Evolutionary conservation across 2,113 vertebrate genomes (phyloP).

Genomic region (Uria aalge): DNA sequence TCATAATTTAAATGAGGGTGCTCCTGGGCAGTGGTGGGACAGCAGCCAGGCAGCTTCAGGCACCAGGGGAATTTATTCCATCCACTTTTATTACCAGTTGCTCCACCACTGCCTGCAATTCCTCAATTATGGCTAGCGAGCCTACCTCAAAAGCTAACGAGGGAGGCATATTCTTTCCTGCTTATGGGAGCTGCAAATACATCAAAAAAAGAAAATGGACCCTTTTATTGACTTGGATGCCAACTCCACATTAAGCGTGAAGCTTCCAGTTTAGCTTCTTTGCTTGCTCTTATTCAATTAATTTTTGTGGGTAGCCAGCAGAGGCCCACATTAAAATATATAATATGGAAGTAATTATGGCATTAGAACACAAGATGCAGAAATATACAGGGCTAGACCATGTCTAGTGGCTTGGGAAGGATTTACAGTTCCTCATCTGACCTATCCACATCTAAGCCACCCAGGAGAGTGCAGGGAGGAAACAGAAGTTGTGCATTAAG

Average conservation of each 20-base stretch:
- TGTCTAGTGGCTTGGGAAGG: not conserved
- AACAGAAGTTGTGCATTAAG: not conserved
- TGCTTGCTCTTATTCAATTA: not conserved
- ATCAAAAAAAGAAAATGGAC: not conserved
- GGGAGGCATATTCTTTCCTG: not conserved
- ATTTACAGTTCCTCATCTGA: not conserved
- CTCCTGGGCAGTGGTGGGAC: conserved; percentile 17
- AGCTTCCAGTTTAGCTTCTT: not conserved
- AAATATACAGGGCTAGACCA: not conserved
- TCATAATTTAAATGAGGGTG: not conserved
- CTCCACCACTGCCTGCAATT: not conserved
- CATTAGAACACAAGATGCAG: not conserved
- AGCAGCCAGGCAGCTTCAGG: conserved; percentile 40
- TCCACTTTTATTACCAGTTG: not conserved
- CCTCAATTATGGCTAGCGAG: not conserved
- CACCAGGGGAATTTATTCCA: not conserved
- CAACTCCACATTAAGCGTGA: not conserved
- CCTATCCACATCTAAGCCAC: not conserved
- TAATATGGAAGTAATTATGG: not conserved
- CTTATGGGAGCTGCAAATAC: not conserved
- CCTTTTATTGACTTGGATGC: not conserved
- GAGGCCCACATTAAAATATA: not conserved
- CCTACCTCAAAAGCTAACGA: not conserved
- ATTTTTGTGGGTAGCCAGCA: not conserved
- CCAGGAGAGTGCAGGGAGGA: not conserved